Evolutionary conservation across 1,140 invertebrate species (phyloP).

Genomic region (Polypedilum vanderplanki): DNA sequence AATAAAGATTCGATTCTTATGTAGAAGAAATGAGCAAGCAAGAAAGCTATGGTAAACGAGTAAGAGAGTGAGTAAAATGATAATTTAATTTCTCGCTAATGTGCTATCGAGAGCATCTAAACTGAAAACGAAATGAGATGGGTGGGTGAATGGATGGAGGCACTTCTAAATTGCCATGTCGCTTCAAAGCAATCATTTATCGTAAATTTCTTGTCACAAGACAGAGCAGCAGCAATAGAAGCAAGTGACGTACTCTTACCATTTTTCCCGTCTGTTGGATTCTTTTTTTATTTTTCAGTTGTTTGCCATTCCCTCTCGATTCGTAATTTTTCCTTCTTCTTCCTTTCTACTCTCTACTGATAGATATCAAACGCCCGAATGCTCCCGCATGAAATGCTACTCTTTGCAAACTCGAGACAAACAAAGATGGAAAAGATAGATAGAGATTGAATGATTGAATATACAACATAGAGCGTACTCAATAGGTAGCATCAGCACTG

Average conservation of each 20-base stretch:
- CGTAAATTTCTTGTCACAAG: constrained; percentile 22
- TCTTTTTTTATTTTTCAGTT: neutral
- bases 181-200: constrained; percentile 25
- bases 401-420: neutral
- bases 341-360: neutral
- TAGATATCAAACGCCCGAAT: constrained; percentile 5
- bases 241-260: neutral
- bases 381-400: neutral
- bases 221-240: neutral
- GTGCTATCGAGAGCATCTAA: constrained; percentile 24
- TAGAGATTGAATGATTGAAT: constrained; percentile 7
- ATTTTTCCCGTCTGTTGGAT: neutral
- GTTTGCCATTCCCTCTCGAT: neutral
- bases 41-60: neutral
- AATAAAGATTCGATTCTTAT: too few relatives aligned
- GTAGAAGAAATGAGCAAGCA: too few relatives aligned
- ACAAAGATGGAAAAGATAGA: neutral
- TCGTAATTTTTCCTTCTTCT: neutral
- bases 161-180: constrained; percentile 26
- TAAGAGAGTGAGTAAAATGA: constrained; percentile 14
- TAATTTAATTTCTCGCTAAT: constrained; percentile 28
- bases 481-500: neutral
- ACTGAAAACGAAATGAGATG: neutral
- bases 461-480: neutral
- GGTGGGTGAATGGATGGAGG: neutral